Evolutionary conservation across 2,888 invertebrate genomes (phyloP).

Genomic region (Mesorhabditis belari): DNA sequence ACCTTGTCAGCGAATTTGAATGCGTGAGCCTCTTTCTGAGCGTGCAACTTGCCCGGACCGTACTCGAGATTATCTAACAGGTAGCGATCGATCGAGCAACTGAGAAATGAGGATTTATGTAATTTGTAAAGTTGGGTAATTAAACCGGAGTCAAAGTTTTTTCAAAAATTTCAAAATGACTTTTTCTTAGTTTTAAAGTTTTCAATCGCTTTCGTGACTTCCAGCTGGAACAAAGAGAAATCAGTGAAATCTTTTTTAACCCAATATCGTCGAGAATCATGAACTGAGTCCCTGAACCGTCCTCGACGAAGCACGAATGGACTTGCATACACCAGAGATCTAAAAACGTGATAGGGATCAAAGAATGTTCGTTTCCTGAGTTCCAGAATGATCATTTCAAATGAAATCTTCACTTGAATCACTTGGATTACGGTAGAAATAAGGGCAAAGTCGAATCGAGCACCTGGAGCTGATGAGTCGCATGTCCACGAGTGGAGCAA

Average conservation of each 20-base stretch:
- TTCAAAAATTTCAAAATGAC: too few relatives aligned
- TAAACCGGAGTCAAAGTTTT: too few relatives aligned
- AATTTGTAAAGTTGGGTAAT: too few relatives aligned
- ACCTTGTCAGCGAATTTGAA: conserved; percentile 50
- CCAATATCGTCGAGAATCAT: conserved; percentile 43
- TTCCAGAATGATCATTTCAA: too few relatives aligned
- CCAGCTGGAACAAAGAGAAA: not conserved
- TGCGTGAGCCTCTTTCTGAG: conserved; percentile 51
- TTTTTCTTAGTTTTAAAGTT: too few relatives aligned
- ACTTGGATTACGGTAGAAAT: too few relatives aligned
- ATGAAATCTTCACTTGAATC: too few relatives aligned
- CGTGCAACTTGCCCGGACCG: conserved; percentile 36
- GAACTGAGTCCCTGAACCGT: conserved; percentile 42
- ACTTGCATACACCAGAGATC: conserved; percentile 53
- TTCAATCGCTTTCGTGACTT: too few relatives aligned
- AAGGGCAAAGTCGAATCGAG: not conserved
- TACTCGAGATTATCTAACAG: conserved; percentile 49
- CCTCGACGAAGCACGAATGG: conserved; percentile 50
- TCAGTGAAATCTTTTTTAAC: conserved; percentile 12
- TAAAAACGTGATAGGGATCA: too few relatives aligned
- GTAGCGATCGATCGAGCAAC: conserved; percentile 47
- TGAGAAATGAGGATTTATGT: conserved; percentile 14
- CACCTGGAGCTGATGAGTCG: conserved; percentile 40
- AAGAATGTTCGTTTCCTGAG: too few relatives aligned
- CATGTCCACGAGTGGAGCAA: conserved; percentile 50